Base-by-base conservation (phyloP, 2,888 invertebrate species). In the Saturnia japonica region DNA sequence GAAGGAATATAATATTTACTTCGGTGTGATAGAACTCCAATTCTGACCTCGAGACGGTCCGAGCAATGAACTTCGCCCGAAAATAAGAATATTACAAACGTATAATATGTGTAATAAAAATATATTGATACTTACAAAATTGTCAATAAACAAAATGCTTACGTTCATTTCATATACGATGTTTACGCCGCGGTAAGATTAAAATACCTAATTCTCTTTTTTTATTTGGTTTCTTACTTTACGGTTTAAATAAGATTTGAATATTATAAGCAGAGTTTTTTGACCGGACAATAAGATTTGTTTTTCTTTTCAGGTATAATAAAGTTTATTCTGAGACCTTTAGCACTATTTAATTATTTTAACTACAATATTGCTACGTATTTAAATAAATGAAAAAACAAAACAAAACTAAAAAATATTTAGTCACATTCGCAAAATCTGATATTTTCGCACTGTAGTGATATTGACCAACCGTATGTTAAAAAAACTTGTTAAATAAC, bases 31-130 rank as follows among this genome's bases (percentile, higher is more conserved):
- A 25, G 28, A 25, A 57, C 45, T 45, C 40, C 14, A 12, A 22
- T 42, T 43, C n/a, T 68, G 78, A 77, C 86, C 83, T 86, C 81
- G 82, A 82, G 83, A 81, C 84, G 70, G 69, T 54, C 76, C 76
- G 82, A 78, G 47, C 84, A 72, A 78, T 79, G 85, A 85, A 83
- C 86, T 78, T 77, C n/a, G 69, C 68, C 71, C 68, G 72, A 74
- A 70, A 72, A 67, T 66, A 72, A 25, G 64, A 68, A 68, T 68
- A 60, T 68, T 68, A 51, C 64, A 72, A 72, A 72, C 70, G 72
- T 64, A 57, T 68, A 69, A 19, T 34, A 34, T 34, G n/a, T 60
- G 60, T 69, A 70, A 72, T 68, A 68, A 68, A 75, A 71, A 72
- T 43, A 72, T 54, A 54, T 62, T 40, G 74, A 64, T n/a, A 28